Percentiles rank a stretch among this genome's conserved stretches.
phyloP scores from a whole-genome alignment of 2,113 vertebrate species.

The Odocoileus virginianus region DNA sequence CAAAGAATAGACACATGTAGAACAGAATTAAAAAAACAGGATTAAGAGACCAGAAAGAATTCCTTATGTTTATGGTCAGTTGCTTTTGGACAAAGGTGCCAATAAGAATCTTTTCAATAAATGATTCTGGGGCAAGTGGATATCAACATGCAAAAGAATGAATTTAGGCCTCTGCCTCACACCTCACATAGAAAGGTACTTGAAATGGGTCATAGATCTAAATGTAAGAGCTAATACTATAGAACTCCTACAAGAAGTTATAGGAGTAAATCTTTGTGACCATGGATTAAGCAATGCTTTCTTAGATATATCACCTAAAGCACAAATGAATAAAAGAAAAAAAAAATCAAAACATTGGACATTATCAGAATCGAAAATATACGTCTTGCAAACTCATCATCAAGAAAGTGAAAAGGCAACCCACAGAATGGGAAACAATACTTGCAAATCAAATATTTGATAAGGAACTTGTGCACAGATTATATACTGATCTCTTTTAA shows the following conservation, averaged over 20 bases:
- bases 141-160: neutral
- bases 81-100: neutral
- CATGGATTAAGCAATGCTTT: neutral
- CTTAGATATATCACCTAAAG: neutral
- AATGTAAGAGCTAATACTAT: neutral
- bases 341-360: neutral
- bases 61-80: neutral
- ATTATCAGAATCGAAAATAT: neutral
- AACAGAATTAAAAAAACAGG: neutral
- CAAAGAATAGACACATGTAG: neutral
- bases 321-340: neutral
- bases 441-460: neutral
- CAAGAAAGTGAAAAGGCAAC: slow-evolving; percentile 3
- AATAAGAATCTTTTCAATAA: neutral
- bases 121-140: neutral
- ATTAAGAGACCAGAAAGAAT: neutral
- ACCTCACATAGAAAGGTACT: neutral
- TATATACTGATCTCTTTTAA: neutral
- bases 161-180: neutral
- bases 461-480: neutral
- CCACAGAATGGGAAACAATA: neutral
- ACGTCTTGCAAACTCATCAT: neutral
- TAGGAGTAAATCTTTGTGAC: neutral
- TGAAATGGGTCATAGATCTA: neutral
- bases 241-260: neutral